phyloP scores from a whole-genome alignment of 64 coral and sea anemone genomes.

The Pachyseris speciosa region DNA sequence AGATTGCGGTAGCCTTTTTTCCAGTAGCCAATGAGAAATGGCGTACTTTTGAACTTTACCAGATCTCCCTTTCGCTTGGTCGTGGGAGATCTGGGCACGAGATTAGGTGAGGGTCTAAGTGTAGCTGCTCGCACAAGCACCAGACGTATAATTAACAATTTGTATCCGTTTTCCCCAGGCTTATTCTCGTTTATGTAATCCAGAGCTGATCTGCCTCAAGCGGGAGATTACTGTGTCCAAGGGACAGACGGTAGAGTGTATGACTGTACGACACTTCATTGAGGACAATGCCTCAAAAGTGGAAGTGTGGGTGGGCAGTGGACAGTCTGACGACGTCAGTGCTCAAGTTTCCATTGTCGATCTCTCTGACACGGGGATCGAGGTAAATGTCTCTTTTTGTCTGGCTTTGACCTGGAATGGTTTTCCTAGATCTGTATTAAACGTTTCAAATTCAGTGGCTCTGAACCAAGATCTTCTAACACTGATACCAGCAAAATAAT shows the following conservation, averaged over 20 bases:
- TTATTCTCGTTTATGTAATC: constrained; percentile 76
- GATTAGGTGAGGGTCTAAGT: too few species aligned
- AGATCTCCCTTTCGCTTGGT: too few species aligned
- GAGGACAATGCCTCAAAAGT: constrained; percentile 53
- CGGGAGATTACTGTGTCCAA: constrained; percentile 89
- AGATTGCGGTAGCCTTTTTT: not conserved
- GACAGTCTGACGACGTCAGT: constrained; percentile 54
- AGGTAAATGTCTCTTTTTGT: constrained; percentile 22
- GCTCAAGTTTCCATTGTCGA: constrained; percentile 80
- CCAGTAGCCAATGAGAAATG: not conserved
- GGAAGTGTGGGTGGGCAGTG: constrained; percentile 97
- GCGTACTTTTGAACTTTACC: too few species aligned
- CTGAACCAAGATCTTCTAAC: too few species aligned
- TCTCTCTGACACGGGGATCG: constrained; percentile 67
- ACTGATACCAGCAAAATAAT: too few species aligned
- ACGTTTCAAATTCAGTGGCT: too few species aligned
- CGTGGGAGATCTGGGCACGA: too few species aligned
- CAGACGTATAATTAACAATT: not conserved
- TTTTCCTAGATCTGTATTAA: too few species aligned
- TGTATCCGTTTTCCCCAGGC: constrained; percentile 40
- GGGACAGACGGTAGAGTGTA: constrained; percentile 92
- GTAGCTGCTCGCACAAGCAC: too few species aligned
- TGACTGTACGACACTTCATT: constrained; percentile 81
- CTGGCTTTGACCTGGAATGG: too few species aligned
- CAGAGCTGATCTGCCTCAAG: constrained; percentile 92